Evolutionary conservation across 2,113 vertebrate genomes (phyloP).

Genomic region (Bungarus multicinctus): DNA sequence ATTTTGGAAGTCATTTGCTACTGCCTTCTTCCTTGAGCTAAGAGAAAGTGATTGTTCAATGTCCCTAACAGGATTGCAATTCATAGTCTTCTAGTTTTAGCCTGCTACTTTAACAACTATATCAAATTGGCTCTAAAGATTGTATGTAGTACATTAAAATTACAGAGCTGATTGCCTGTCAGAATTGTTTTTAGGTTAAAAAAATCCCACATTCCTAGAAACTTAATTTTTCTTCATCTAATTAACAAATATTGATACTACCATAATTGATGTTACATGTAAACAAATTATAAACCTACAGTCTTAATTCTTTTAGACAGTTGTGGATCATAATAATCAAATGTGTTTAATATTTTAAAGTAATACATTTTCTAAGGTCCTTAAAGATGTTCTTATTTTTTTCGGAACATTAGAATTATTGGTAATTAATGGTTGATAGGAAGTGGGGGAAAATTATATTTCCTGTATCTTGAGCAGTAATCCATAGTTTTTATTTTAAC

Average conservation of each 20-base stretch:
- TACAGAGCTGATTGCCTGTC: neutral
- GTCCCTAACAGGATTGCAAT: neutral
- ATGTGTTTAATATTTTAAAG: neutral
- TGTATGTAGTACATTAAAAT: neutral
- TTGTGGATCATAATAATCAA: neutral
- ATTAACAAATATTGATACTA: neutral
- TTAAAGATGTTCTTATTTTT: neutral
- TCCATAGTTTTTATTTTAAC: neutral
- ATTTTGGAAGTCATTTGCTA: neutral
- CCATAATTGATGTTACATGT: slow-evolving; percentile 37
- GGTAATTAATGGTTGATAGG: neutral
- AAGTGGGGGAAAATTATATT: neutral
- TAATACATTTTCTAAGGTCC: neutral
- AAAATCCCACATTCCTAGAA: slow-evolving; percentile 3
- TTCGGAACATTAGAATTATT: neutral
- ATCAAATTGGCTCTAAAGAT: neutral
- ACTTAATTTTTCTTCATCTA: neutral
- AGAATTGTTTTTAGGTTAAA: slow-evolving; percentile 44
- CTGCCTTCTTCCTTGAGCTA: neutral
- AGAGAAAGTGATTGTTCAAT: neutral
- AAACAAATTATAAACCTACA: slow-evolving; percentile 26
- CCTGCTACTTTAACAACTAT: neutral
- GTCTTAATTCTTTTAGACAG: neutral
- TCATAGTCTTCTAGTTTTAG: neutral
- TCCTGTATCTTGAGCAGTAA: neutral